Base-by-base conservation (phyloP, 2,797 vertebrate species). In the Ammospiza maritima region DNA sequence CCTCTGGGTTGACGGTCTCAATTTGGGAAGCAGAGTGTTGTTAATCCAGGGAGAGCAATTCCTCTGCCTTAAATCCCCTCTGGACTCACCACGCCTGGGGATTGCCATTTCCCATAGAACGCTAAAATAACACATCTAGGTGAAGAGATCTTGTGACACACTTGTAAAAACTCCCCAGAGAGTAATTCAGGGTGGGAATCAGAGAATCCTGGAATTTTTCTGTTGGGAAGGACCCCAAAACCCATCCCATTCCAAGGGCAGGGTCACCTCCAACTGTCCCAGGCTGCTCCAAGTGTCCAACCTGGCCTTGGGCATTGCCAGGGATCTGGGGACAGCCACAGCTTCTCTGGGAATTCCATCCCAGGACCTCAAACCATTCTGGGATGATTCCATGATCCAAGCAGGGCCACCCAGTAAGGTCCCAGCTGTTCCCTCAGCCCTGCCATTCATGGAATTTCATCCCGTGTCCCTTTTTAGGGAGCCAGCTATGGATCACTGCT, bases 81-180 rank as follows among this genome's bases (percentile, higher is more conserved):
- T 13, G 47, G 26, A 30, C 12, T 11, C 6, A 36, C 0, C 11
- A 26, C 44, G 47, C 56, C 4, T 5, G 21, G 32, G 17, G 12
- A 36, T 30, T 13, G 6, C 38, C 6, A 6, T 14, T 57, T 26
- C 38, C 57, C 27, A 12, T 5, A n/a, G 38, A 61, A 18, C 6
- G 26, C 17, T 21, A 2, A 32, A 82, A 45, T 2, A 21, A 7
- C 1, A 1, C 1, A 1, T 1, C 1, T 2, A 40, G 8, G 44
- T 5, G 34, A 23, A 25, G 6, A 30, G 21, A 18, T 27, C 20
- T 22, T 8, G 11, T 32, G 79, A 15, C 3, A 16, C 0, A 1
- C 2, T 1, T 16, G 26, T 7, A 13, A 61, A 44, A 61, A 9
- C 7, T 26, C 32, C 14, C 38, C 57, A 11, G 38, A 27, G 11